A percentile compares a stretch with the other conserved stretches of the same genome.
Evolutionary conservation across 2,888 invertebrate genomes (phyloP).

Genomic region (Pollenia amentaria): DNA sequence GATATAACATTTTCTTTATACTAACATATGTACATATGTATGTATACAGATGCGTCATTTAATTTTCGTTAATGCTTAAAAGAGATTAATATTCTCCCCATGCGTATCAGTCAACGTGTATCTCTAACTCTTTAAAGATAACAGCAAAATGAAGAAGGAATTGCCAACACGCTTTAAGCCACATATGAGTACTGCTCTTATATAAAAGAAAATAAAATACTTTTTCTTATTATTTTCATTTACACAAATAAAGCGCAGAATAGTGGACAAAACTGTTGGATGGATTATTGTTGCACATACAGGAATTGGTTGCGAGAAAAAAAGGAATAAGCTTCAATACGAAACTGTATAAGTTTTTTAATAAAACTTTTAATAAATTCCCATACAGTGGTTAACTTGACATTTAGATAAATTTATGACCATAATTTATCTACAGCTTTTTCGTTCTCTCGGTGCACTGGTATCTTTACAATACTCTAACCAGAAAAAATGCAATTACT

Average conservation of each 20-base stretch:
- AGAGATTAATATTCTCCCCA: slow-evolving; percentile 54
- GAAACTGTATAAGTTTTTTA: slow-evolving; percentile 54
- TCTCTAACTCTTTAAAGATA: slow-evolving; percentile 47
- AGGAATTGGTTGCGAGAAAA: neutral
- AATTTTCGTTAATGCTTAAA: slow-evolving; percentile 62
- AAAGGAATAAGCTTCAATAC: neutral
- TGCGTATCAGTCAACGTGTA: slow-evolving; percentile 54
- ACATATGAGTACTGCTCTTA: neutral
- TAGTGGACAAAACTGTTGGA: neutral
- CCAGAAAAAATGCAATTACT: slow-evolving; percentile 51
- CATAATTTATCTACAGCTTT: slow-evolving; percentile 79
- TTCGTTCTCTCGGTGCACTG: neutral
- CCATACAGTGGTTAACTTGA: slow-evolving; percentile 80
- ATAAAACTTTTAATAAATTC: slow-evolving; percentile 81
- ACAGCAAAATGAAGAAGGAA: slow-evolving; percentile 39
- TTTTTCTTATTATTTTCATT: slow-evolving; percentile 22
- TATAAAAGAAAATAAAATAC: neutral
- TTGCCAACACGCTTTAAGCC: slow-evolving; percentile 2
- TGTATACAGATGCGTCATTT: slow-evolving; percentile 49
- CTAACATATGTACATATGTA: neutral
- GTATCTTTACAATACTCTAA: neutral
- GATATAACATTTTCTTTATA: neutral
- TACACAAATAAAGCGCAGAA: neutral
- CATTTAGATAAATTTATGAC: slow-evolving; percentile 82
- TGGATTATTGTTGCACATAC: neutral